Base-by-base conservation (phyloP, 2,888 invertebrate species). In the Heliconius ethilla region DNA sequence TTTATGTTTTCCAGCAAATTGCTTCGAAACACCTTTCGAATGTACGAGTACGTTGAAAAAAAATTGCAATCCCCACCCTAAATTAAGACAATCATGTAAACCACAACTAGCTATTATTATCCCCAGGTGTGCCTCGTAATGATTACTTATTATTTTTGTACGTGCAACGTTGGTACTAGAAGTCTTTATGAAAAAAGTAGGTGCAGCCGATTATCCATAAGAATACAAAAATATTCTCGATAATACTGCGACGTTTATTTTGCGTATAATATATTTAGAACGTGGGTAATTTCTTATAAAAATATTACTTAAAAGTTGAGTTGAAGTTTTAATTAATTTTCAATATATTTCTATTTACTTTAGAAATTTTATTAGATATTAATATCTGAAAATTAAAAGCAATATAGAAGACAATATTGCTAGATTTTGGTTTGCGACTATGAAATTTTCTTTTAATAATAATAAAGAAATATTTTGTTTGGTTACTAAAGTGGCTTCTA, bases 91-190 rank as follows among this genome's bases (percentile, higher is more conserved):
- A 79, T 78, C 75, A 80, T 80, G 73, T 72, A 76, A 67, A 77
- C 76, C 67, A 81, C 76, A 75, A 73, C 76, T 75, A 75, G 74
- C 70, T 79, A 82, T 82, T 82, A 82, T 79, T 82, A 45, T 55
- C 18, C 67, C 77, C 82, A 82, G 82, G 83, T 82, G 81, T 80
- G 78, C 75, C 75, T n/a, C 75, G 78, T 82, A 82, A 82, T 83
- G 77, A 81, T 75, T 45, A 67, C 81, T 79, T 72, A 81, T 79
- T 79, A 78, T 65, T 70, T 75, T 70, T 70, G 55, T 76, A 77
- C 74, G 77, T 76, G 73, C 78, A 33, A 69, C 29, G 59, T 70
- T 62, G 67, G 70, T 74, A 75, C 77, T 79, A 77, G 73, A 45
- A 75, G 33, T 72, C 76, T 78, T 79, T 81, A 79, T 78, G 75